Percentiles rank a stretch among this genome's conserved stretches.
Conservation (phyloP, 2,113 vertebrate species). For the Grammomys dolichurus region DNA sequence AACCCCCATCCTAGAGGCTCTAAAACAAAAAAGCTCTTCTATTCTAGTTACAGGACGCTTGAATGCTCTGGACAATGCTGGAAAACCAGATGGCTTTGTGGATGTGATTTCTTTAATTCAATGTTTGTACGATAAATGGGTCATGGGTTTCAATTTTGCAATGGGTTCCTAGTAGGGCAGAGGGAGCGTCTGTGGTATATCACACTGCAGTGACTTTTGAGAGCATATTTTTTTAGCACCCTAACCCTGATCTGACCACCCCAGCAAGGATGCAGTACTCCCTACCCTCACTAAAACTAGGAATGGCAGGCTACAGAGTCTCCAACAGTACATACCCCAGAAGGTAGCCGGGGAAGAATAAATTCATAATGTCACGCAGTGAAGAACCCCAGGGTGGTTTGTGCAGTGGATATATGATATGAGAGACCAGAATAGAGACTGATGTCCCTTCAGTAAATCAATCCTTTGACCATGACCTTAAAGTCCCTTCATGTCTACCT, state of each 20-base stretch:
- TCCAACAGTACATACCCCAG: background rate
- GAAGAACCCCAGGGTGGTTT: background rate
- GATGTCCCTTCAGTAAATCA: background rate
- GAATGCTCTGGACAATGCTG: no score
- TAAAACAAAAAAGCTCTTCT: background rate
- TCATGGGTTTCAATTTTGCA: background rate
- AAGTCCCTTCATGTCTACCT: background rate
- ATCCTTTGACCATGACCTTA: background rate
- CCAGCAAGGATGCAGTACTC: no score
- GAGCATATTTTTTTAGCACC: background rate
- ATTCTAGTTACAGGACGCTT: background rate
- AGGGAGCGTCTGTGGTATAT: no score
- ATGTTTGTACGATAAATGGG: background rate
- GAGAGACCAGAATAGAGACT: background rate
- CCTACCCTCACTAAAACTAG: background rate
- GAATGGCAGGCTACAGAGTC: background rate
- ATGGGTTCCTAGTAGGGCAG: background rate
- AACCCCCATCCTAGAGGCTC: background rate
- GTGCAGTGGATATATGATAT: background rate
- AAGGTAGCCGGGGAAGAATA: background rate
- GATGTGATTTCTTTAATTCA: background rate
- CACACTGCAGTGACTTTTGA: background rate
- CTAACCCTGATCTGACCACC: background rate
- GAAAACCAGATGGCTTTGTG: background rate
- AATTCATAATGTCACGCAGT: background rate